phyloP scores from a whole-genome alignment of 2,888 invertebrate species.

The Apoda limacodes region DNA sequence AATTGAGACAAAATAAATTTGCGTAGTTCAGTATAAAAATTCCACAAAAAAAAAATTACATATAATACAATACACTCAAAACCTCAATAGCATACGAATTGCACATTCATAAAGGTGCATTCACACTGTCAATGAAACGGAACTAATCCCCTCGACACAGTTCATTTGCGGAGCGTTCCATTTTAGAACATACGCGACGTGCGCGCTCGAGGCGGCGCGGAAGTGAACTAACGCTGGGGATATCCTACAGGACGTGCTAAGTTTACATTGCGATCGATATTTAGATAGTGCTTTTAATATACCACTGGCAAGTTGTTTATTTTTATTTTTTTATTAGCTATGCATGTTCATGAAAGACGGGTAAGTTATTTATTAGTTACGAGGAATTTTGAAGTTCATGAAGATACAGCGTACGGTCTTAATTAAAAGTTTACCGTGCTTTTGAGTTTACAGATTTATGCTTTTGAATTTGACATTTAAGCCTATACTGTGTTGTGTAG shows the following conservation, averaged over 20 bases:
- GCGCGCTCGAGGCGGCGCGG: constrained; percentile 52
- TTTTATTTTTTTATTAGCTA: constrained; percentile 27
- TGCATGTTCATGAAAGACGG: too few relatives aligned
- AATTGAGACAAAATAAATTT: too few relatives aligned
- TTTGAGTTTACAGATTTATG: too few relatives aligned
- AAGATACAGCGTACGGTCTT: too few relatives aligned
- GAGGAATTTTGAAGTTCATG: too few relatives aligned
- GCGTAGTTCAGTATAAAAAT: too few relatives aligned
- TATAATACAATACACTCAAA: constrained; percentile 6
- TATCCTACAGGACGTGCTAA: constrained; percentile 60
- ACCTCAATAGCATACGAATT: constrained; percentile 6
- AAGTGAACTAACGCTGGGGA: constrained; percentile 56
- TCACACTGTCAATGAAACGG: constrained; percentile 18
- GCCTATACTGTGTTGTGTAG: too few relatives aligned
- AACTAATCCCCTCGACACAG: constrained; percentile 24
- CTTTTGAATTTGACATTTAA: too few relatives aligned
- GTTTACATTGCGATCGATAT: constrained; percentile 60
- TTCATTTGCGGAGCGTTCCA: constrained; percentile 25
- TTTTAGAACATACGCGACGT: constrained; percentile 42
- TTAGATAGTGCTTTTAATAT: constrained; percentile 64
- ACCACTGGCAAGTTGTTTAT: constrained; percentile 34
- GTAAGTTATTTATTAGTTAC: too few relatives aligned
- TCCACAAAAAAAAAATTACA: too few relatives aligned
- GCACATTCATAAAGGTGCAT: constrained; percentile 11
- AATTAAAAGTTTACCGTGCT: too few relatives aligned